These are phyloP conservation scores for Anguilla pacifica DNA, from an alignment of 2,797 vertebrate species.

Conservation along the genomic window DNA sequence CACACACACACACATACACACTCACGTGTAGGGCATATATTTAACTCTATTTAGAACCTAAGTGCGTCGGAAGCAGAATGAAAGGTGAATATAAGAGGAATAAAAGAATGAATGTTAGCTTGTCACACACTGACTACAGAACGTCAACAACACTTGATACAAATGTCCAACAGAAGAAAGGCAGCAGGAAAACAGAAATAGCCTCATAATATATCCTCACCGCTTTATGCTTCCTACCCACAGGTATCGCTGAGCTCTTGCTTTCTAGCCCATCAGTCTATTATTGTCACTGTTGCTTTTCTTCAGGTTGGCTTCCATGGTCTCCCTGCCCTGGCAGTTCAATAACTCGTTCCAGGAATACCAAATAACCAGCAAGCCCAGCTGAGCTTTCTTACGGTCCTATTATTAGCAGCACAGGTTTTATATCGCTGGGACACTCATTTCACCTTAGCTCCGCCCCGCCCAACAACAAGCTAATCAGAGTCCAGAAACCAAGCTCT, in stretches of 20 bases:
- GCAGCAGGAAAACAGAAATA: background rate
- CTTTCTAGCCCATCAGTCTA: background rate
- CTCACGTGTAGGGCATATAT: slow-evolving; percentile 1
- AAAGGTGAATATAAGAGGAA: background rate
- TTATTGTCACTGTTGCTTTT: background rate
- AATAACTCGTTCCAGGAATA: slow-evolving; percentile 21
- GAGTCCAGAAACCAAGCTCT: slow-evolving; percentile 53
- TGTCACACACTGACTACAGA: background rate
- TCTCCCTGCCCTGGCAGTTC: slow-evolving; percentile 1
- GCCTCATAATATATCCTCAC: background rate
- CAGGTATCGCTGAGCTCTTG: background rate
- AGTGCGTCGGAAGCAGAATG: background rate
- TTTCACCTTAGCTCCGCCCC: slow-evolving; percentile 52
- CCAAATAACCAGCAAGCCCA: slow-evolving; percentile 36
- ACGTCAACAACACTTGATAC: background rate
- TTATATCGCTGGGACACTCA: slow-evolving; percentile 63
- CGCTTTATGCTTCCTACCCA: background rate
- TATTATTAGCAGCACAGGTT: slow-evolving; percentile 65
- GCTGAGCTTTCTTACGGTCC: slow-evolving; percentile 38
- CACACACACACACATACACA: slow-evolving; percentile 5
- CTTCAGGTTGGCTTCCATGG: background rate
- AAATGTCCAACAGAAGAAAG: background rate
- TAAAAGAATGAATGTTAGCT: background rate
- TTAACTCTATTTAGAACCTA: background rate
- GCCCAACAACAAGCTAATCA: slow-evolving; percentile 45